Evolutionary conservation across 2,888 invertebrate genomes (phyloP).

Genomic region (Synergus japonicus): DNA sequence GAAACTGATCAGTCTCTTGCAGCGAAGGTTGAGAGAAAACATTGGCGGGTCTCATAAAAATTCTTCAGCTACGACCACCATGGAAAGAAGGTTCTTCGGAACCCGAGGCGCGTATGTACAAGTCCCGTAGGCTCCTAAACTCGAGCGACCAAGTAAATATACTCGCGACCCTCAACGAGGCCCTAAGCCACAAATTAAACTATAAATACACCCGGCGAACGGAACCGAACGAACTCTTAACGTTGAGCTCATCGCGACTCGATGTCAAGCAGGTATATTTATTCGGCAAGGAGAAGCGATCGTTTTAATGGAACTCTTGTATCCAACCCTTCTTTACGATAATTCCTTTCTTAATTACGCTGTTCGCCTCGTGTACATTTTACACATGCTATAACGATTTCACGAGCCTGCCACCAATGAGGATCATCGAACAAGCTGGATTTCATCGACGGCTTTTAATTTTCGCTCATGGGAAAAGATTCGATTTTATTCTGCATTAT

Average conservation of each 20-base stretch:
- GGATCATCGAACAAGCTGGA: neutral
- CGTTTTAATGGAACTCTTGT: conserved; percentile 57
- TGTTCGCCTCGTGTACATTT: conserved; percentile 39
- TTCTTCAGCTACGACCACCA: conserved; percentile 61
- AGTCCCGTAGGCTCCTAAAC: conserved; percentile 59
- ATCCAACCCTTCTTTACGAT: conserved; percentile 56
- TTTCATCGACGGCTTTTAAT: neutral
- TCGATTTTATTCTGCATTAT: neutral
- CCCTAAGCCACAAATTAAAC: conserved; percentile 74
- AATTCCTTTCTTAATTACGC: conserved; percentile 56
- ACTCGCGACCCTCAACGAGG: conserved; percentile 71
- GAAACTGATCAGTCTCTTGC: conserved; percentile 58
- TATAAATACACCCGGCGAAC: conserved; percentile 71
- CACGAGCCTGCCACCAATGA: conserved; percentile 16
- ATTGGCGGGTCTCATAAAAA: conserved; percentile 66
- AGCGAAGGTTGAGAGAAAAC: conserved; percentile 54
- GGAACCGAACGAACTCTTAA: conserved; percentile 63
- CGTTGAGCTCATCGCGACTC: conserved; percentile 51
- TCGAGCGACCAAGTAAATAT: conserved; percentile 71
- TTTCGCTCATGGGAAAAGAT: neutral
- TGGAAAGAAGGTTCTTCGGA: conserved; percentile 54
- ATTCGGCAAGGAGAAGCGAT: conserved; percentile 57
- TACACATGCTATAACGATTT: conserved; percentile 19
- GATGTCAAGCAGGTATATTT: conserved; percentile 56
- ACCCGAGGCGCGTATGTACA: conserved; percentile 56